phyloP scores from a whole-genome alignment of 2,888 invertebrate genomes.

The Tortrix viridana region DNA sequence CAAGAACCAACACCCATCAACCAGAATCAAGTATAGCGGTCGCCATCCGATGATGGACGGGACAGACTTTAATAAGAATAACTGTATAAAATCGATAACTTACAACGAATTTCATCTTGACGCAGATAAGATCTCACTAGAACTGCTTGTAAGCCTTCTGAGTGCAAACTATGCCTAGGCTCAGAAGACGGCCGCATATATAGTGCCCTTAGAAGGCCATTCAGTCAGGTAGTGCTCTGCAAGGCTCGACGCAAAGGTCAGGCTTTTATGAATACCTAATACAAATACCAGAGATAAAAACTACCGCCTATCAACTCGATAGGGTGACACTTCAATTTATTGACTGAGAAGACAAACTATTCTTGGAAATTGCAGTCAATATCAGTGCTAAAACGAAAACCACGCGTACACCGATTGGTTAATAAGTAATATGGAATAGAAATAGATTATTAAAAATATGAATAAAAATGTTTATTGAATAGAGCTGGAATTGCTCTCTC shows the following conservation, averaged over 20 bases:
- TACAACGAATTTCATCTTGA: conserved; percentile 79
- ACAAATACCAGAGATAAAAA: conserved; percentile 69
- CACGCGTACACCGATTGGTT: no score
- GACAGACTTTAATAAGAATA: no score
- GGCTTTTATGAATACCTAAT: conserved; percentile 68
- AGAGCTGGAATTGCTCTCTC: no score
- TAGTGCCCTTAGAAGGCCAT: conserved; percentile 70
- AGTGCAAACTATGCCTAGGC: conserved; percentile 73
- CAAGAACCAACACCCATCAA: no score
- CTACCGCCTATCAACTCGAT: conserved; percentile 14
- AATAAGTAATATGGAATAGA: no score
- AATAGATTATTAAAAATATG: no score
- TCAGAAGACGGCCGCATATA: conserved; percentile 68
- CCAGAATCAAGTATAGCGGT: no score
- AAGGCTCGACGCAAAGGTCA: conserved; percentile 66
- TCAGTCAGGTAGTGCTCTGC: conserved; percentile 51
- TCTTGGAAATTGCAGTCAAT: not conserved
- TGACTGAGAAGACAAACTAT: not conserved
- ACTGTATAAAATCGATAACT: conserved; percentile 49
- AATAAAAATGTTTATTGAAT: no score
- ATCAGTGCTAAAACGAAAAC: not conserved
- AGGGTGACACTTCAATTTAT: conserved; percentile 13
- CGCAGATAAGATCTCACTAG: conserved; percentile 67
- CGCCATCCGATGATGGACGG: no score
- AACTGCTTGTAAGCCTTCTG: conserved; percentile 77